Evolutionary conservation across 2,888 invertebrate species (phyloP), one percentile per base, ranked within the genome.

Genomic region (Bembecia ichneumoniformis): DNA sequence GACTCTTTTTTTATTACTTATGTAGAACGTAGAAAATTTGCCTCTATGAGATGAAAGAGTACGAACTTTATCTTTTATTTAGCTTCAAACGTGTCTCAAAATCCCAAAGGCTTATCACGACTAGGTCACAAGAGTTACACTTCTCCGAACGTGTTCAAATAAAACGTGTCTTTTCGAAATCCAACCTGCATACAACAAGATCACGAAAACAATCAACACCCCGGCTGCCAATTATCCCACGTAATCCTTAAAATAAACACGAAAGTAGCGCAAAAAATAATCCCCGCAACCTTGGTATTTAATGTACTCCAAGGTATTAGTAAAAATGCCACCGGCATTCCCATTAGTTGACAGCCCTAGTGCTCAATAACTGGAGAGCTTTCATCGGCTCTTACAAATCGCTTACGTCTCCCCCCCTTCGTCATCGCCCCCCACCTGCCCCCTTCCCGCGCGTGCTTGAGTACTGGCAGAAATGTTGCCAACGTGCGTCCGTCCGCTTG

Each of bases 301-400:
- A 54, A 59, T 56, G 49, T 56, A 50, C 56, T 58, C 56, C 54
- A 52, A 52, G 55, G 55, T 48, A 54, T 55, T 58, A 56, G 57
- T 58, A 59, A 63, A 59, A 58, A 62, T 59, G 54, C 55, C 7
- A 15, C 43, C 36, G 51, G 54, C 58, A 56, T 59, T 68, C 68
- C 72, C 73, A 76, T 74, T 75, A 75, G 62, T 51, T 73, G 79
- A 71, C 78, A 82, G 65, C 84, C 83, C 82, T 83, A 65, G 55
- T 66, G 66, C 65, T 66, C 76, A 68, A 77, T 81, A 77, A 70
- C 75, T 75, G 64, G 69, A 77, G 78, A 67, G 81, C 81, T 81
- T 82, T 81, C 82, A 80, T 82, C 82, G 77, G 69, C 76, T 80
- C 80, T 79, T 75, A 76, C 75, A 77, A 82, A 82, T 79, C 77